Evolutionary conservation across 2,888 invertebrate genomes (phyloP).

Genomic region (Galerucella nymphaeae): DNA sequence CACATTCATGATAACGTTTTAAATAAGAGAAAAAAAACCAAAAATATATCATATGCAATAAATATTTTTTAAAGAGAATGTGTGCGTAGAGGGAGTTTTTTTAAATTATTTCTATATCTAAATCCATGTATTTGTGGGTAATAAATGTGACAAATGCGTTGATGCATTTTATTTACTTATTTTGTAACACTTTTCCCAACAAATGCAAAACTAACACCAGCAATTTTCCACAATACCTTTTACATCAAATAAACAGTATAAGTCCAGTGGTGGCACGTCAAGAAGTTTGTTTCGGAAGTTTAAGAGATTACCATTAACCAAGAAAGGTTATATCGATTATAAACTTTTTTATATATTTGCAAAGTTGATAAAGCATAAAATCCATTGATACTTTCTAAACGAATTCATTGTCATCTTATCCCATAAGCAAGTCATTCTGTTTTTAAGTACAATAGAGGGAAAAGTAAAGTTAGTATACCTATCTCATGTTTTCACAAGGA

Average conservation of each 20-base stretch:
- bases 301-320: conserved; percentile 31
- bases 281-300: conserved; percentile 28
- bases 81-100: conserved; percentile 51
- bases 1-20: conserved; percentile 43
- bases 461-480: background rate
- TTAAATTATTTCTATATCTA: conserved; percentile 56
- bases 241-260: background rate
- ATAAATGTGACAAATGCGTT: conserved; percentile 58
- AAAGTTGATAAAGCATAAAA: conserved; percentile 25
- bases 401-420: background rate
- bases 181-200: background rate
- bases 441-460: background rate
- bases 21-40: conserved; percentile 34
- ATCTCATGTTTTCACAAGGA: too few relatives aligned
- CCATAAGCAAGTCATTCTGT: background rate
- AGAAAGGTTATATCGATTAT: conserved; percentile 34
- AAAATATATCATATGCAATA: conserved; percentile 54
- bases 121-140: conserved; percentile 59
- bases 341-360: conserved; percentile 25
- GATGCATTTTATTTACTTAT: conserved; percentile 10
- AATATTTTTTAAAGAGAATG: conserved; percentile 47
- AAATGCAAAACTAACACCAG: background rate
- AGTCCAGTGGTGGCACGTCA: background rate
- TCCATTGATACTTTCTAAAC: background rate
- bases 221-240: too few relatives aligned